phyloP scores from a whole-genome alignment of 2,113 vertebrate species.

The Melozone crissalis region DNA sequence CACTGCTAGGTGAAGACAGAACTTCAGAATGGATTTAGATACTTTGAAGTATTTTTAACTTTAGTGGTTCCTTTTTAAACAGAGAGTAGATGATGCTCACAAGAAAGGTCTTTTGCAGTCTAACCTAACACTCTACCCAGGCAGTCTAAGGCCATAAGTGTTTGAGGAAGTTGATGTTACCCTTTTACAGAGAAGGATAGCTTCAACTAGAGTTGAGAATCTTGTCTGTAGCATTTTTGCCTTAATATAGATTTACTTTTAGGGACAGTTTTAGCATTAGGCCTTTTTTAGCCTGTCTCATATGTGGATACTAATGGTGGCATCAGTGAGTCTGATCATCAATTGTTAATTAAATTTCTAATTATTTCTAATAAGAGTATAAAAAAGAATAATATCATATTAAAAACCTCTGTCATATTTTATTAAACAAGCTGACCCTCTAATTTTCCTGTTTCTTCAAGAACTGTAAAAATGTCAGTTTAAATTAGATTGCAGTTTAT shows the following conservation, averaged over 20 bases:
- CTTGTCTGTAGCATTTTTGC: not conserved
- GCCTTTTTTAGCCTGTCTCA: not conserved
- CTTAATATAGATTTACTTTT: not conserved
- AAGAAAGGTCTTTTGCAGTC: not conserved
- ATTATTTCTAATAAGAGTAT: constrained; percentile 35
- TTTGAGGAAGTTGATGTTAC: not conserved
- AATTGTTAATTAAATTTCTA: constrained; percentile 42
- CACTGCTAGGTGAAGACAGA: not conserved
- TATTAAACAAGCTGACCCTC: constrained; percentile 15
- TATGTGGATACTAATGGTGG: not conserved
- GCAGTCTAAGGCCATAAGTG: not conserved
- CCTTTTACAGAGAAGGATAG: not conserved
- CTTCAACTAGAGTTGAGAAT: not conserved
- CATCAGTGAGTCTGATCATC: not conserved
- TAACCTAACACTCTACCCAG: not conserved
- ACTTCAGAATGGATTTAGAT: not conserved
- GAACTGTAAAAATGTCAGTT: constrained; percentile 1
- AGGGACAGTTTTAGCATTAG: not conserved
- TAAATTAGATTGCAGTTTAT: not conserved
- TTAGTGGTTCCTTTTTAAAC: not conserved
- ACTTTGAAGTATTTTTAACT: not conserved
- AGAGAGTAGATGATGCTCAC: not conserved
- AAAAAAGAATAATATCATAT: constrained; percentile 13
- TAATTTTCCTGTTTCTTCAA: constrained; percentile 38
- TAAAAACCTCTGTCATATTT: not conserved